A percentile compares a stretch with the other conserved stretches of the same genome.
phyloP scores from a whole-genome alignment of 1,140 invertebrate species.

The Anadara kagoshimensis region DNA sequence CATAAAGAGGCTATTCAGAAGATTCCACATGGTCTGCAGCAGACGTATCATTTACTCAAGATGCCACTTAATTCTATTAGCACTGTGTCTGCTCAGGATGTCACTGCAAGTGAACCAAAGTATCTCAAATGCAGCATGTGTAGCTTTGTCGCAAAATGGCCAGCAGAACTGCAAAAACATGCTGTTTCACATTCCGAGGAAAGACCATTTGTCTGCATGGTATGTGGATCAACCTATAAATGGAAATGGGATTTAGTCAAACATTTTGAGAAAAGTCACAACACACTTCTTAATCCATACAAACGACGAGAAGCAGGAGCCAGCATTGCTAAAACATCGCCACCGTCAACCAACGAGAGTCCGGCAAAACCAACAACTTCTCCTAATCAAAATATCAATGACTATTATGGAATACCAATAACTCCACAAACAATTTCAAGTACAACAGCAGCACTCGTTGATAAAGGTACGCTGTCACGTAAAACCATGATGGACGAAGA shows the following conservation, averaged over 20 bases:
- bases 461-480: constrained; percentile 24
- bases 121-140: constrained; percentile 71
- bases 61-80: constrained; percentile 66
- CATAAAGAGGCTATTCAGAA: constrained; percentile 68
- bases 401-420: constrained; percentile 1
- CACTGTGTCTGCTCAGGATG: constrained; percentile 56
- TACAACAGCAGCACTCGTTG: constrained; percentile 50
- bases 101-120: constrained; percentile 45
- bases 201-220: constrained; percentile 71
- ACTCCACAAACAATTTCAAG: constrained; percentile 37
- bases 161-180: constrained; percentile 73
- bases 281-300: constrained; percentile 72
- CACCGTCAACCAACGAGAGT: not conserved
- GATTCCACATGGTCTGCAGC: constrained; percentile 67
- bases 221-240: constrained; percentile 73
- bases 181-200: constrained; percentile 71
- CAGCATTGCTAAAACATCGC: constrained; percentile 8
- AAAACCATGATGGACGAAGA: constrained; percentile 27
- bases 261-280: constrained; percentile 73
- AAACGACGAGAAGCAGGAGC: constrained; percentile 62
- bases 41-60: constrained; percentile 69
- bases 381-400: not conserved
- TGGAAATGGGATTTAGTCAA: constrained; percentile 74
- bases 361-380: not conserved
- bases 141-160: constrained; percentile 72